Evolutionary conservation across 2,888 invertebrate species (phyloP).

Genomic region (Glyphotaelius pellucidus): DNA sequence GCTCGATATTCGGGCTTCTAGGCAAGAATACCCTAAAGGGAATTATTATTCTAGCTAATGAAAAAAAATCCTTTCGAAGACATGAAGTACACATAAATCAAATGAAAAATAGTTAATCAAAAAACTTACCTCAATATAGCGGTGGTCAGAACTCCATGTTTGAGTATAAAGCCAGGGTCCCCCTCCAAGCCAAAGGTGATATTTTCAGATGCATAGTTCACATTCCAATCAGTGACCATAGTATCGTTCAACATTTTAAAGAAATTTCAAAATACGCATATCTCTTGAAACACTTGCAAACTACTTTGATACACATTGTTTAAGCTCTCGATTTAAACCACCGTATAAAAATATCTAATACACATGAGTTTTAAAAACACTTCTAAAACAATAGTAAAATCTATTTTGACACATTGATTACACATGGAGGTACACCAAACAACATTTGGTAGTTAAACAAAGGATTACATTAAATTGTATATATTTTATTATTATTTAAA

Average conservation of each 20-base stretch:
- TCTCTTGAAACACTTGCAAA: background rate
- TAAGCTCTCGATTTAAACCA: background rate
- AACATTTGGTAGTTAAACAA: background rate
- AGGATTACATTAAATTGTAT: background rate
- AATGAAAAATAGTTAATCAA: background rate
- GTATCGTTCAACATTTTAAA: conserved; percentile 53
- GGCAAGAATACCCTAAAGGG: too few relatives aligned
- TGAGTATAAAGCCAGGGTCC: conserved; percentile 63
- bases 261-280: background rate
- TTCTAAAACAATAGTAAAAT: background rate
- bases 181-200: conserved; percentile 58
- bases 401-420: background rate
- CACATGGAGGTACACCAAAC: too few relatives aligned
- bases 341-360: background rate
- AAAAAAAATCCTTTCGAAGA: background rate
- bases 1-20: too few relatives aligned
- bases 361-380: background rate
- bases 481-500: background rate
- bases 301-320: background rate
- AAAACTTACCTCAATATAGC: conserved; percentile 62
- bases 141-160: conserved; percentile 63
- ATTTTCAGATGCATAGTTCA: conserved; percentile 43
- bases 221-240: conserved; percentile 46
- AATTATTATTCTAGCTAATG: too few relatives aligned
- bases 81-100: background rate